Evolutionary conservation across 2,113 vertebrate species (phyloP).

Genomic region (Peromyscus leucopus): DNA sequence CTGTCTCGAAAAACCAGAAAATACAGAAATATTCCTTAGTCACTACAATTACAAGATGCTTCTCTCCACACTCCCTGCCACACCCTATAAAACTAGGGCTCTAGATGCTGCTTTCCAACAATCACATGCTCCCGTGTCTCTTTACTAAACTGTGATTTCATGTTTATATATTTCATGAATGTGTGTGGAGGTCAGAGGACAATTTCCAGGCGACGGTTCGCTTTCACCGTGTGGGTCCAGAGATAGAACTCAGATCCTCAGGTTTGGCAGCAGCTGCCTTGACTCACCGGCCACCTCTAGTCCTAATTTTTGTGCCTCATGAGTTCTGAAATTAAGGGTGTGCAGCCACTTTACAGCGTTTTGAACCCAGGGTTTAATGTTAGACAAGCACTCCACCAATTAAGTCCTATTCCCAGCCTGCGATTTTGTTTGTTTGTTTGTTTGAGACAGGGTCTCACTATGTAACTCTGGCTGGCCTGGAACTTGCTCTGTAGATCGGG

Average conservation of each 20-base stretch:
- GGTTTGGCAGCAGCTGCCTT: not conserved
- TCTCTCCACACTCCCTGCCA: not conserved
- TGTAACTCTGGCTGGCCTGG: not conserved
- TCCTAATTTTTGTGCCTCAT: not conserved
- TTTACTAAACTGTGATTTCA: not conserved
- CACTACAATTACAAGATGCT: not conserved
- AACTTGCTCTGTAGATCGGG: not conserved
- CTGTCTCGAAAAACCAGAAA: too few relatives aligned
- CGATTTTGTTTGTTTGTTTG: not conserved
- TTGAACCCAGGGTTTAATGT: not conserved
- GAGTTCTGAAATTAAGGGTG: not conserved
- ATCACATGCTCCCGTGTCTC: not conserved
- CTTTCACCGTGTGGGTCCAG: not conserved
- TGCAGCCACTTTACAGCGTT: not conserved
- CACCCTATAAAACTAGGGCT: not conserved
- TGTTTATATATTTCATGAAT: not conserved
- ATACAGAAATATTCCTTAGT: constrained; percentile 17
- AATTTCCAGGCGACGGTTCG: rapidly evolving
- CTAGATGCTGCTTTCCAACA: not conserved
- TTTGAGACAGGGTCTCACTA: not conserved
- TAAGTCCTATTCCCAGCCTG: not conserved
- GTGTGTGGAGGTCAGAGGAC: not conserved
- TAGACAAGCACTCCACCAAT: not conserved
- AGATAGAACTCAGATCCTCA: not conserved
- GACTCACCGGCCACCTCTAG: not conserved